phyloP scores from a whole-genome alignment of 2,888 invertebrate genomes.

The Scrobipalpa atriplicella region DNA sequence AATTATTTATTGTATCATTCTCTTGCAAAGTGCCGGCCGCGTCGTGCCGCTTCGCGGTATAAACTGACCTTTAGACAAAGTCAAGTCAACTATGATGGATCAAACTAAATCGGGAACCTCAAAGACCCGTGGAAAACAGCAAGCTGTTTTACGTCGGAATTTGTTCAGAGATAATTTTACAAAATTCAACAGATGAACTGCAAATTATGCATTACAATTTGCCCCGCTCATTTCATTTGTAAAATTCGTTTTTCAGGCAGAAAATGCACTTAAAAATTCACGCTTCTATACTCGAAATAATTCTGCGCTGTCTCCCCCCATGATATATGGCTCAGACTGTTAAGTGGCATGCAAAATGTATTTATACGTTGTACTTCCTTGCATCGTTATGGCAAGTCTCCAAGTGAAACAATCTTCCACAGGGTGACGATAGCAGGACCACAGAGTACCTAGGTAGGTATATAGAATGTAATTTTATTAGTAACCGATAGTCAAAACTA shows the following conservation, averaged over 20 bases:
- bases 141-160: no score
- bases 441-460: conserved; percentile 54
- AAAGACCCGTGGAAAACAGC: no score
- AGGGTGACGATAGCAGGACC: conserved; percentile 66
- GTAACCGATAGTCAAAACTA: no score
- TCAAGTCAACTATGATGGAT: no score
- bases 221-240: background rate
- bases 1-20: no score
- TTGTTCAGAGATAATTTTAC: no score
- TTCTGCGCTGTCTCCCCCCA: conserved; percentile 51
- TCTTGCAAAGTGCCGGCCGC: no score
- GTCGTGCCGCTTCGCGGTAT: no score
- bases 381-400: conserved; percentile 75
- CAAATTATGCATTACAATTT: background rate
- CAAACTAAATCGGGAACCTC: no score
- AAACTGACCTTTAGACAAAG: no score
- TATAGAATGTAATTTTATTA: conserved; percentile 46
- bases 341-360: conserved; percentile 82
- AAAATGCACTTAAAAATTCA: conserved; percentile 43
- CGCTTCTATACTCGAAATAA: conserved; percentile 22
- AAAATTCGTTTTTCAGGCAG: conserved; percentile 1
- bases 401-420: conserved; percentile 80
- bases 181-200: no score
- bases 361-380: conserved; percentile 80
- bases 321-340: conserved; percentile 72